phyloP scores from a whole-genome alignment of 2,113 vertebrate genomes.

The Callipepla californica region DNA sequence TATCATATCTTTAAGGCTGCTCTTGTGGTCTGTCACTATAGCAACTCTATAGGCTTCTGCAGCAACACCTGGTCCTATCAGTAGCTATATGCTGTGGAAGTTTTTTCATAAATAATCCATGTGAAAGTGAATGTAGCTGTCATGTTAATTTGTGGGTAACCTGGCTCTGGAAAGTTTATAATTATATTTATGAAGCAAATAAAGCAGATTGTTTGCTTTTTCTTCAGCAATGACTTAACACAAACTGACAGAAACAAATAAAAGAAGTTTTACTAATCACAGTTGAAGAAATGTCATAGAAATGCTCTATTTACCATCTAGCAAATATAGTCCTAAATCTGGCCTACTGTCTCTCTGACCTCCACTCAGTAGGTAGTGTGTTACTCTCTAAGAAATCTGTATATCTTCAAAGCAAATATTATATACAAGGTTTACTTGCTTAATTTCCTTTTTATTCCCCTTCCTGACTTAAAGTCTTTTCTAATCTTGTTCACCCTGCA shows the following conservation, averaged over 20 bases:
- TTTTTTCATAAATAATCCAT: slow-evolving; percentile 73
- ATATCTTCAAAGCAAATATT: not conserved
- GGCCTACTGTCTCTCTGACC: not conserved
- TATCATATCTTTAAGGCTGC: slow-evolving; percentile 57
- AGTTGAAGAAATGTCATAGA: not conserved
- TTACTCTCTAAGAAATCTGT: not conserved
- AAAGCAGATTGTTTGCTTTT: slow-evolving; percentile 69
- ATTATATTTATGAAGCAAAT: slow-evolving; percentile 74
- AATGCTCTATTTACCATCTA: not conserved
- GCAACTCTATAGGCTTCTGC: slow-evolving; percentile 53
- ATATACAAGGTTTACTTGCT: not conserved
- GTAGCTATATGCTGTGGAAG: slow-evolving; percentile 45
- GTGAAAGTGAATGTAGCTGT: slow-evolving; percentile 65
- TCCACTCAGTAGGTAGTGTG: not conserved
- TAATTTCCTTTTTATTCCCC: not conserved
- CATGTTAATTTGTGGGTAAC: slow-evolving; percentile 72
- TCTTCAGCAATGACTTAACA: slow-evolving; percentile 43
- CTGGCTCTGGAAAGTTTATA: slow-evolving; percentile 64
- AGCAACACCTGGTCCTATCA: slow-evolving; percentile 52
- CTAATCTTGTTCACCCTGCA: not conserved
- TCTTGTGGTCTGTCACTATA: slow-evolving; percentile 64
- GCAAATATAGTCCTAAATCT: not conserved
- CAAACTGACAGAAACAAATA: slow-evolving; percentile 68
- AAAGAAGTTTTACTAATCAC: slow-evolving; percentile 43
- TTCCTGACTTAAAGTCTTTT: not conserved